Evolutionary conservation across 1,140 invertebrate species (phyloP).

Genomic region (Paraescarpia echinospica): DNA sequence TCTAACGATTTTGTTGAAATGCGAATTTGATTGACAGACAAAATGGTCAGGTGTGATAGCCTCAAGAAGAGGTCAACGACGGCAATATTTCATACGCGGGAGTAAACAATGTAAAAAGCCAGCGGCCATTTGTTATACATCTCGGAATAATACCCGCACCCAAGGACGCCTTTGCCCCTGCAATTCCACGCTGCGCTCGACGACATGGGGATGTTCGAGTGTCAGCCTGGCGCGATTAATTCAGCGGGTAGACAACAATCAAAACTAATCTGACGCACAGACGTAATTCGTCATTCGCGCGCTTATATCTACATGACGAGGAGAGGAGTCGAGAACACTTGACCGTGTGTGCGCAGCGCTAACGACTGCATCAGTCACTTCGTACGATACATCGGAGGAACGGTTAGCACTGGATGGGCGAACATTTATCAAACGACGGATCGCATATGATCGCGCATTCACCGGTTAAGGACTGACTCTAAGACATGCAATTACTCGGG

Average conservation of each 20-base stretch:
- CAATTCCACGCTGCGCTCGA: background rate
- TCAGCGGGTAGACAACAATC: background rate
- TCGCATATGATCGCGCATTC: background rate
- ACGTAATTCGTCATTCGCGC: background rate
- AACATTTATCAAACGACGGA: background rate
- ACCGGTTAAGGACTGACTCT: background rate
- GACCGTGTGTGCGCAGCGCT: background rate
- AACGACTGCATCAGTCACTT: slow-evolving; percentile 4
- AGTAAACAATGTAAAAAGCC: slow-evolving; percentile 1
- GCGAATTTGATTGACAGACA: background rate
- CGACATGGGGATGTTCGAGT: background rate
- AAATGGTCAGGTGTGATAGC: background rate
- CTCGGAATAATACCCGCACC: background rate
- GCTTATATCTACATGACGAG: background rate
- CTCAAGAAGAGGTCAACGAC: background rate
- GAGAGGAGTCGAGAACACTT: background rate
- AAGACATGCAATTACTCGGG: background rate
- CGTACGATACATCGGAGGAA: background rate
- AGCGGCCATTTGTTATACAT: background rate
- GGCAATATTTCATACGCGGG: background rate
- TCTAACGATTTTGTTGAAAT: background rate
- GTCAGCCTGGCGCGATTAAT: background rate
- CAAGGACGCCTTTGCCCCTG: background rate
- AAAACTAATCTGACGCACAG: background rate
- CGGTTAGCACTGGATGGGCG: background rate